Evolutionary conservation across 2,797 vertebrate genomes (phyloP).

Genomic region (Urophycis tenuis): DNA sequence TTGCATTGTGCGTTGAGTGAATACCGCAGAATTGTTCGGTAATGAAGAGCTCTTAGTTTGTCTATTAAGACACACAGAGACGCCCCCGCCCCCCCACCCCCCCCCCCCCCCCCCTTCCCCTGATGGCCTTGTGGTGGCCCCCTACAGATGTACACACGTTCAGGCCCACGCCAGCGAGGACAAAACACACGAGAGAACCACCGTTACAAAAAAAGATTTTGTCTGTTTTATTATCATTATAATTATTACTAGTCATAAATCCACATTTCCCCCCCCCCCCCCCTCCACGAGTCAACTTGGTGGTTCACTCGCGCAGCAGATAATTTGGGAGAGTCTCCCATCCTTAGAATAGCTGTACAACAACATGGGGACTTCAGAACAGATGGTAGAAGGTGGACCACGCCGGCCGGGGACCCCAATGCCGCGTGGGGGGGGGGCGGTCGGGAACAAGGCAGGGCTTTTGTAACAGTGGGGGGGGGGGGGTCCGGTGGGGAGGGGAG

Average conservation of each 20-base stretch:
- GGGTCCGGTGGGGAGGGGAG: neutral
- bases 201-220: neutral
- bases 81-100: slow-evolving; percentile 23
- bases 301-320: slow-evolving; percentile 49
- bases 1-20: slow-evolving; percentile 51
- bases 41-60: slow-evolving; percentile 51
- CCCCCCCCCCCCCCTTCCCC: neutral
- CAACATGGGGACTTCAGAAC: slow-evolving; percentile 41
- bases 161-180: neutral
- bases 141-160: neutral
- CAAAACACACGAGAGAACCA: neutral
- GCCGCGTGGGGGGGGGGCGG: no score
- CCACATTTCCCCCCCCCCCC: neutral
- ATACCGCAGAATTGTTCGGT: slow-evolving; percentile 39
- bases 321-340: slow-evolving; percentile 48
- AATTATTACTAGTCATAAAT: slow-evolving; percentile 50
- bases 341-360: slow-evolving; percentile 72
- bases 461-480: slow-evolving; percentile 28
- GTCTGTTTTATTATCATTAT: slow-evolving; percentile 7
- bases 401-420: no score
- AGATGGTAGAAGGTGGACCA: slow-evolving; percentile 51
- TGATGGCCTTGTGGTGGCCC: neutral
- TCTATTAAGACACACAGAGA: slow-evolving; percentile 39
- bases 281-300: slow-evolving; percentile 45
- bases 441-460: slow-evolving; percentile 11